These are phyloP conservation scores for Augochlora pura DNA, from an alignment of 1,140 invertebrate genomes.

Conservation along the genomic window DNA sequence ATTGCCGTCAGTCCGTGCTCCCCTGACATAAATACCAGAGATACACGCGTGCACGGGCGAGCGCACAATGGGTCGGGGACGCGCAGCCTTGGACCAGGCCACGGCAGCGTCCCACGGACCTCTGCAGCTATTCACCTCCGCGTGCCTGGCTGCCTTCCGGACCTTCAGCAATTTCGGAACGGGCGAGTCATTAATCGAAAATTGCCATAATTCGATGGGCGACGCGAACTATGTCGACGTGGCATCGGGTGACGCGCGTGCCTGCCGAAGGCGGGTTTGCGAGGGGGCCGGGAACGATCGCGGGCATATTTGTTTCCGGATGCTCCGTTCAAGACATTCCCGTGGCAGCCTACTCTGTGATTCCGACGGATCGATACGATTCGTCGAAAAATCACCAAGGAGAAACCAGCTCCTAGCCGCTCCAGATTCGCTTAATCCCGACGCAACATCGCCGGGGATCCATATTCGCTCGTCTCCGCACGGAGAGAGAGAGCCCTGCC, in stretches of 20 bases:
- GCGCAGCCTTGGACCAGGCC: background rate
- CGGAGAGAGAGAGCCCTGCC: background rate
- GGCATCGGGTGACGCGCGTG: background rate
- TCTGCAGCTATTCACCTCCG: conserved; percentile 36
- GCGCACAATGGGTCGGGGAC: conserved; percentile 14
- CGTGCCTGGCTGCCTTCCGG: conserved; percentile 22
- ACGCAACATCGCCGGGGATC: background rate
- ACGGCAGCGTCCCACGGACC: conserved; percentile 5
- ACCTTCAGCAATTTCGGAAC: conserved; percentile 34
- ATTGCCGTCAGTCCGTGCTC: conserved; percentile 32
- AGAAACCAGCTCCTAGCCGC: background rate
- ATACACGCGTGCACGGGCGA: conserved; percentile 35
- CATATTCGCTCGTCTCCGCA: background rate
- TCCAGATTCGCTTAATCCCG: conserved; percentile 11
- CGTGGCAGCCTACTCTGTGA: too few relatives aligned
- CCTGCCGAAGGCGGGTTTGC: background rate
- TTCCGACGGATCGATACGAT: too few relatives aligned
- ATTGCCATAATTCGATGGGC: conserved; percentile 30
- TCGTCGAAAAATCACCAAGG: too few relatives aligned
- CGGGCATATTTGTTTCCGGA: background rate
- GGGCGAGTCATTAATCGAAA: conserved; percentile 35
- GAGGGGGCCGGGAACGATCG: background rate
- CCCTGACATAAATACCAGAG: conserved; percentile 44
- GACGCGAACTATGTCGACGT: conserved; percentile 32
- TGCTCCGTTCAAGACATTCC: too few relatives aligned